These are phyloP conservation scores for Catharus ustulatus DNA, from an alignment of 2,797 vertebrate genomes.

Conservation along the genomic window DNA sequence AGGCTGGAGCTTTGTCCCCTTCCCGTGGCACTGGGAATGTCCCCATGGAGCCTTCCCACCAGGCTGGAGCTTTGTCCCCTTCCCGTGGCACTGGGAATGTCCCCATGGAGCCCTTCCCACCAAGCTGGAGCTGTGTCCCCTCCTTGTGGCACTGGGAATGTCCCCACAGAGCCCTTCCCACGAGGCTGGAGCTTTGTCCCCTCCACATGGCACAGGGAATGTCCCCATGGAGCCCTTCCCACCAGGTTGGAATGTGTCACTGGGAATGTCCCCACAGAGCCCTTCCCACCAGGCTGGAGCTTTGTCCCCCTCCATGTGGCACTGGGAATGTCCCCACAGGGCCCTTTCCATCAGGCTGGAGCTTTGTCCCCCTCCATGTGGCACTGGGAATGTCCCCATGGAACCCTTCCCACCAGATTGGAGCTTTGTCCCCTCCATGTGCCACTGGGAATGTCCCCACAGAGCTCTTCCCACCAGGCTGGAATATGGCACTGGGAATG, in stretches of 20 bases:
- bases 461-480: too few relatives aligned
- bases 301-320: neutral
- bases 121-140: too few relatives aligned
- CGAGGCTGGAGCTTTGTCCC: too few relatives aligned
- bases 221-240: neutral
- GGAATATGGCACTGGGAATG: too few relatives aligned
- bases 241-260: neutral
- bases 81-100: rapidly evolving
- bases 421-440: neutral
- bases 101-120: neutral
- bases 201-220: neutral
- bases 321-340: rapidly evolving
- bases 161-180: neutral
- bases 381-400: rapidly evolving
- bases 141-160: neutral
- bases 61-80: too few relatives aligned
- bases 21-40: rapidly evolving
- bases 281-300: too few relatives aligned
- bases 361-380: neutral
- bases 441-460: rapidly evolving
- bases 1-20: too few relatives aligned
- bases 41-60: neutral
- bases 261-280: rapidly evolving
- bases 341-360: too few relatives aligned
- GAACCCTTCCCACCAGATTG: too few relatives aligned